Base-by-base conservation (phyloP, 2,113 vertebrate genomes). In the Lepus europaeus region DNA sequence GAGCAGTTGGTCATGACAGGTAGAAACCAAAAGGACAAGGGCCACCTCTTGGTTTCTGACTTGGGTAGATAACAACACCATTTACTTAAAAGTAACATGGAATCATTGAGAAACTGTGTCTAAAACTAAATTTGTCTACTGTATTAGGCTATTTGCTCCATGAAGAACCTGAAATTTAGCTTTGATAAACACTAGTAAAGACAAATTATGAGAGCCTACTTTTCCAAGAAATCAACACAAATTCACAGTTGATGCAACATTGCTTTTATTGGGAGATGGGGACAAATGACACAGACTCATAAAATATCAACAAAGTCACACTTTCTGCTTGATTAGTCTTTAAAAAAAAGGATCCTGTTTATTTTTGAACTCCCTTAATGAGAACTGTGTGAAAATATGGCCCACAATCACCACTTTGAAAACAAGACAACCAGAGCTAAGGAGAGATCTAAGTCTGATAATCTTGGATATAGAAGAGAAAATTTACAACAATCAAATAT, bases 181-280 rank as follows among this genome's bases (percentile, higher is more conserved):
- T 76, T 86, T 61, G 59, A 79, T 33, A 70, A 23, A 51, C 16
- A 33, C 29, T 64, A 29, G 68, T 10, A 63, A n/a, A 73, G 59
- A 87, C 51, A 79, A 56, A 49, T 87, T 66, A 69, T 36, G 70
- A 92, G 29, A 83, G 33, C 23, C 63, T 27, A 25, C 22, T 93
- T 61, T 92, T 90, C 56, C 72, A 95, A 95, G 84, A 96, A 97
- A 97, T 87, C 89, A 90, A 95, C 83, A 94, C 95, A 91, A 81
- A 2, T 87, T 95, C 95, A 95, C 19, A 84, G 69, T 87, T 70
- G 89, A 87, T 91, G 29, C 80, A 95, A 81, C 73, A 95, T 29
- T 89, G 76, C 11, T 96, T 97, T 97, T 97, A 97, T 97, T 97
- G 91, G 51, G 87, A 92, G 45, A 73, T 92, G n/a, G 63, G 68